phyloP scores from a whole-genome alignment of 2,113 vertebrate genomes.

The Vombatus ursinus region DNA sequence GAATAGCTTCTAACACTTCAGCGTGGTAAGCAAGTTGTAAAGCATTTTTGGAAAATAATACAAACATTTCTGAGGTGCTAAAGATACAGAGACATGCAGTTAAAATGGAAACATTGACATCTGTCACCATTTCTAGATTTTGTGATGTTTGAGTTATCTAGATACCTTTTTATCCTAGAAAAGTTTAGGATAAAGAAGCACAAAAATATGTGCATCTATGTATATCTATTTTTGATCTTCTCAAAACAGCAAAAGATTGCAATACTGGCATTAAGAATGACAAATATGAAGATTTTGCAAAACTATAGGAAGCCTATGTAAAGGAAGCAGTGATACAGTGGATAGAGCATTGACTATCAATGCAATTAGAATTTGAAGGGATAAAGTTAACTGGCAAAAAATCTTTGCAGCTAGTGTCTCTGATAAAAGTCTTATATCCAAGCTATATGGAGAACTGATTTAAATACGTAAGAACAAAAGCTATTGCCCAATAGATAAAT shows the following conservation, averaged over 20 bases:
- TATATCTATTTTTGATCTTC: background rate
- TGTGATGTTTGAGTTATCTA: background rate
- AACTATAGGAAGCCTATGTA: too few relatives aligned
- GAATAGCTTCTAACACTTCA: background rate
- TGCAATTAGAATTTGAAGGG: background rate
- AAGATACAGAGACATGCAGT: background rate
- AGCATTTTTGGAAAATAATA: background rate
- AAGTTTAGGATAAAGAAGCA: background rate
- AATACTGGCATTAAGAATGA: background rate
- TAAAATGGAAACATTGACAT: background rate
- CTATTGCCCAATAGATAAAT: background rate
- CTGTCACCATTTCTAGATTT: background rate
- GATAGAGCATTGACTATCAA: background rate
- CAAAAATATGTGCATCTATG: background rate
- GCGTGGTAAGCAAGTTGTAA: background rate
- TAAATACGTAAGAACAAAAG: background rate
- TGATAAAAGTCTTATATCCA: background rate
- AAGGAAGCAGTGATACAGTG: background rate
- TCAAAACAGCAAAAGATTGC: background rate
- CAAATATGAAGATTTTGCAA: background rate
- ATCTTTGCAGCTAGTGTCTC: background rate
- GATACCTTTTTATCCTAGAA: background rate
- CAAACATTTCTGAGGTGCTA: background rate
- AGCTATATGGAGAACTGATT: background rate
- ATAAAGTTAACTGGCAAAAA: background rate